Percentiles rank a stretch among this genome's conserved stretches.
These are phyloP conservation scores for Taphrorychus bicolor DNA, from an alignment of 2,888 invertebrate genomes.

Conservation along the genomic window DNA sequence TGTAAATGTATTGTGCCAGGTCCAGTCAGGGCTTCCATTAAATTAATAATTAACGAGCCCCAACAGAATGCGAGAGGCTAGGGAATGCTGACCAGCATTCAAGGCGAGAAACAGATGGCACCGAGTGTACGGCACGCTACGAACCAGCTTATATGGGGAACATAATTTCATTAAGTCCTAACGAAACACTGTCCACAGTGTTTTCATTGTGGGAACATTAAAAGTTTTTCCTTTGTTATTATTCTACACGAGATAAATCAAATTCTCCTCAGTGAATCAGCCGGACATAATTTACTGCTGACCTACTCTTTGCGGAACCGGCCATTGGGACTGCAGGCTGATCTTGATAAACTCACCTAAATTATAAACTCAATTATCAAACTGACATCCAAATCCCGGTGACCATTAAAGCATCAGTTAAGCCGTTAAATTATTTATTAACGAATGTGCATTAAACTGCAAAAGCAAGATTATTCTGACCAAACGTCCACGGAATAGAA, in stretches of 20 bases:
- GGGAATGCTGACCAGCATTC: constrained; percentile 45
- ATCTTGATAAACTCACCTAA: background rate
- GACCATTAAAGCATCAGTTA: constrained; percentile 21
- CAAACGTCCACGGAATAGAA: constrained; percentile 43
- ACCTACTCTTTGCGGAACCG: background rate
- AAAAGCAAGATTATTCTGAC: constrained; percentile 42
- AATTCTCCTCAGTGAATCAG: background rate
- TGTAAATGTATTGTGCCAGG: constrained; percentile 46
- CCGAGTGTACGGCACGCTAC: constrained; percentile 30
- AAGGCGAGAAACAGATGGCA: constrained; percentile 49
- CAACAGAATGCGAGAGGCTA: constrained; percentile 43
- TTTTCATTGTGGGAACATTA: constrained; percentile 24
- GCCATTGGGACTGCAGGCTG: background rate
- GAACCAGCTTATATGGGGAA: constrained; percentile 36
- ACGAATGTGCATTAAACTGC: constrained; percentile 41
- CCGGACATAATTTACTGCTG: background rate
- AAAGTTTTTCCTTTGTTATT: constrained; percentile 16
- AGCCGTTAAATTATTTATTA: constrained; percentile 45
- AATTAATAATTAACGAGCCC: constrained; percentile 45
- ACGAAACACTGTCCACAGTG: constrained; percentile 26
- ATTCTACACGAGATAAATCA: constrained; percentile 12
- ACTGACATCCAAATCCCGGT: background rate
- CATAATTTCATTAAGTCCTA: constrained; percentile 37
- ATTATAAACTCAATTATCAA: background rate
- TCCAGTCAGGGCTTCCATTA: constrained; percentile 43